These are phyloP conservation scores for Ferdinandea cuprea DNA, from an alignment of 2,888 invertebrate species.

Conservation along the genomic window DNA sequence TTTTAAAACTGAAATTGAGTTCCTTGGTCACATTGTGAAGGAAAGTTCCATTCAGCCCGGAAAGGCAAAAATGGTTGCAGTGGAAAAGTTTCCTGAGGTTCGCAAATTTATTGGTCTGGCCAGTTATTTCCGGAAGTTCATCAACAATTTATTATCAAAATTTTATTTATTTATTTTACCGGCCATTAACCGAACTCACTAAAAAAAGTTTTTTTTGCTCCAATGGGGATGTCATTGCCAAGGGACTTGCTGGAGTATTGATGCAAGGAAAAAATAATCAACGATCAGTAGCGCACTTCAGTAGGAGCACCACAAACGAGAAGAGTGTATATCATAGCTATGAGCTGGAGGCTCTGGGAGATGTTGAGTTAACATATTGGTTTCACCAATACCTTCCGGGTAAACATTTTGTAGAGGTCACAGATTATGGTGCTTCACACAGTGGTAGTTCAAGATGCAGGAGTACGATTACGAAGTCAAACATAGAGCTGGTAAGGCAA, in stretches of 20 bases:
- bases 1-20: constrained; percentile 10
- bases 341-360: constrained; percentile 49
- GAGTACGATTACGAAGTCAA: no score
- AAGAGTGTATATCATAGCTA: no score
- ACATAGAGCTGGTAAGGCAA: no score
- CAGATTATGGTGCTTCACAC: no score
- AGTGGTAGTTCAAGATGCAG: no score
- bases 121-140: no score
- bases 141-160: constrained; percentile 24
- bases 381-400: constrained; percentile 63
- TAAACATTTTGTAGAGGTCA: constrained; percentile 41
- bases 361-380: constrained; percentile 59
- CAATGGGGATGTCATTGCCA: neutral
- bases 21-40: neutral
- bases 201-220: neutral
- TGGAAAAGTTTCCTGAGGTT: no score
- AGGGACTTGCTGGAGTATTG: no score
- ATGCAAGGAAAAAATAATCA: no score
- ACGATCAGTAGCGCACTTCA: no score
- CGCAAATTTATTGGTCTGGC: constrained; percentile 17
- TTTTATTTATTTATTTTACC: neutral
- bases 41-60: constrained; percentile 6
- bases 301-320: no score
- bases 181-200: constrained; percentile 15
- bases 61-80: no score